phyloP scores from a whole-genome alignment of 2,888 invertebrate species.

The Loripinus fragilis region DNA sequence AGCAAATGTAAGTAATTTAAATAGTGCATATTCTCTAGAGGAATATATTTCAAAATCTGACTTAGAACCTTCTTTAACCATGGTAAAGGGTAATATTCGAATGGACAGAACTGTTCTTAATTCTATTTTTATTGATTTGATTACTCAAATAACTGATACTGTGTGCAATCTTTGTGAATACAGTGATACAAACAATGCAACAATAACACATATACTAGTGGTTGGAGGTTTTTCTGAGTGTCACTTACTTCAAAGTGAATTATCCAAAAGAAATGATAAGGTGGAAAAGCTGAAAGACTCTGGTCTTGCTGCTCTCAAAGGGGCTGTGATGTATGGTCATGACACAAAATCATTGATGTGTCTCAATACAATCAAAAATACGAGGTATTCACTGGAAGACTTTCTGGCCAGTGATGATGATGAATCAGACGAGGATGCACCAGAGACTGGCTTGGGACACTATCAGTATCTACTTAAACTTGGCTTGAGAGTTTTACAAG shows the following conservation, averaged over 20 bases:
- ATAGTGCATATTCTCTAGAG: background rate
- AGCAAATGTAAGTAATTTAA: background rate
- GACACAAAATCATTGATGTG: background rate
- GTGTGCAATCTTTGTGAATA: background rate
- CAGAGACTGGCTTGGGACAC: background rate
- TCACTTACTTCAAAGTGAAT: background rate
- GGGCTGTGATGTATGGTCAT: conserved; percentile 17
- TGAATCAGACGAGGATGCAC: background rate
- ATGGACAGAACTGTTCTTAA: background rate
- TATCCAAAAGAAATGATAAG: background rate
- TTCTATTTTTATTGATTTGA: background rate
- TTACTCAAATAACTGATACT: background rate
- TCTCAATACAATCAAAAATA: conserved; percentile 10
- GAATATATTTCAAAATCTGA: background rate
- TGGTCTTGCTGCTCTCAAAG: background rate
- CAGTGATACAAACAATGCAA: background rate
- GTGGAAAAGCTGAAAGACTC: background rate
- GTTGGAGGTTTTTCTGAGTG: conserved; percentile 4
- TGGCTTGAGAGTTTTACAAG: background rate
- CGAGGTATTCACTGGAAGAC: background rate
- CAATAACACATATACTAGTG: background rate
- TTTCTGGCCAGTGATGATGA: background rate
- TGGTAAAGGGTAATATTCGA: background rate
- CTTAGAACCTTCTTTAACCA: background rate
- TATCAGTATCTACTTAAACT: background rate